Evolutionary conservation across 2,888 invertebrate genomes (phyloP).

Genomic region (Drosophila pullipes): DNA sequence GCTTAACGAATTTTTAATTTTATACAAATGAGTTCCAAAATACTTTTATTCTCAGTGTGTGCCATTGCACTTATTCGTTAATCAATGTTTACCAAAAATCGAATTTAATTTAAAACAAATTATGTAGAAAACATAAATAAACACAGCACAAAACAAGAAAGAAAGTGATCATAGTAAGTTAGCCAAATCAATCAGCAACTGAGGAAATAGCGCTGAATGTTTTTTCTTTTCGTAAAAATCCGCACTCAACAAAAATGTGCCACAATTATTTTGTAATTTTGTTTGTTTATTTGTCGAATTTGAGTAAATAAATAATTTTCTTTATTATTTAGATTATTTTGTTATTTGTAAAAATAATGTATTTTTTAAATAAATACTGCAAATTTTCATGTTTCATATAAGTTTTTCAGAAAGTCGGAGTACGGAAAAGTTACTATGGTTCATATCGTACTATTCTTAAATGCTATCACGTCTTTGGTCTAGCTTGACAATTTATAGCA

Average conservation of each 20-base stretch:
- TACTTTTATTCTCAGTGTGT: slow-evolving; percentile 11
- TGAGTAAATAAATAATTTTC: not conserved
- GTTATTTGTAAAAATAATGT: not conserved
- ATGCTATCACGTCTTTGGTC: slow-evolving; percentile 1
- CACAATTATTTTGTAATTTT: not conserved
- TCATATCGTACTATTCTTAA: not conserved
- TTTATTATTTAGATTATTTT: not conserved
- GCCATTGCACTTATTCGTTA: slow-evolving; percentile 7
- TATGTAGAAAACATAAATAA: slow-evolving; percentile 56
- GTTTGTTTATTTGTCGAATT: not conserved
- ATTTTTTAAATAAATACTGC: not conserved
- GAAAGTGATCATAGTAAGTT: slow-evolving; percentile 26
- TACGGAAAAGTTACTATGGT: not conserved
- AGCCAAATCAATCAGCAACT: slow-evolving; percentile 36
- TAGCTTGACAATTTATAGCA: not conserved
- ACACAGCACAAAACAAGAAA: slow-evolving; percentile 35
- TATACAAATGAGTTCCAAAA: slow-evolving; percentile 41
- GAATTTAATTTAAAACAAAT: slow-evolving; percentile 54
- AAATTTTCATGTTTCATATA: not conserved
- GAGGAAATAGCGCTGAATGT: not conserved
- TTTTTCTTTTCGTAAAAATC: not conserved
- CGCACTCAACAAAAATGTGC: not conserved
- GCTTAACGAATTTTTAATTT: slow-evolving; percentile 42
- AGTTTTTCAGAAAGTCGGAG: not conserved
- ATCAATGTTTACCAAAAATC: slow-evolving; percentile 44